phyloP scores from a whole-genome alignment of 1,140 invertebrate species.

The Papilio xuthus region DNA sequence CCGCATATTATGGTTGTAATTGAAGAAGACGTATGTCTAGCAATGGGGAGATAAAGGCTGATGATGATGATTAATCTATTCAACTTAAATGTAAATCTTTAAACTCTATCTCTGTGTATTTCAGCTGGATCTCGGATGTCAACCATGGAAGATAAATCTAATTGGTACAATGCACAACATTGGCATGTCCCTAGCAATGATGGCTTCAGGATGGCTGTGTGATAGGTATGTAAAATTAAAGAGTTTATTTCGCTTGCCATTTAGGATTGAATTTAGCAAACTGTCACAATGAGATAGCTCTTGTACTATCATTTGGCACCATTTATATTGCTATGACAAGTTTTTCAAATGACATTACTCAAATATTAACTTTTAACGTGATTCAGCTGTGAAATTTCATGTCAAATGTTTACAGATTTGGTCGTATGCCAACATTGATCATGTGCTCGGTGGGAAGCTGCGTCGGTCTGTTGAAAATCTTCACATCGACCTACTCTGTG shows the following conservation, averaged over 20 bases:
- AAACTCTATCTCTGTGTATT: background rate
- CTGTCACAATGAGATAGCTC: too few relatives aligned
- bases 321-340: too few relatives aligned
- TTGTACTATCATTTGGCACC: too few relatives aligned
- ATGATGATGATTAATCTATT: too few relatives aligned
- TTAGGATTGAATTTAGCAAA: too few relatives aligned
- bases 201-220: slow-evolving; percentile 30
- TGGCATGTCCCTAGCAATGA: slow-evolving; percentile 40
- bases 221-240: slow-evolving; percentile 27
- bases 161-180: slow-evolving; percentile 43
- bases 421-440: slow-evolving; percentile 62
- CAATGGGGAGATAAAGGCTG: too few relatives aligned
- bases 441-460: slow-evolving; percentile 54
- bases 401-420: slow-evolving; percentile 50
- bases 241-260: background rate
- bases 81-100: too few relatives aligned
- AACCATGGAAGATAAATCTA: slow-evolving; percentile 41
- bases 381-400: too few relatives aligned
- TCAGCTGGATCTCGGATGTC: slow-evolving; percentile 41
- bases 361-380: too few relatives aligned
- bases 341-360: too few relatives aligned
- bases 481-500: slow-evolving; percentile 55
- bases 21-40: too few relatives aligned
- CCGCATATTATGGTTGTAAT: too few relatives aligned
- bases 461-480: slow-evolving; percentile 60